phyloP scores from a whole-genome alignment of 2,797 vertebrate species.

The Phrynocephalus guinanensis region DNA sequence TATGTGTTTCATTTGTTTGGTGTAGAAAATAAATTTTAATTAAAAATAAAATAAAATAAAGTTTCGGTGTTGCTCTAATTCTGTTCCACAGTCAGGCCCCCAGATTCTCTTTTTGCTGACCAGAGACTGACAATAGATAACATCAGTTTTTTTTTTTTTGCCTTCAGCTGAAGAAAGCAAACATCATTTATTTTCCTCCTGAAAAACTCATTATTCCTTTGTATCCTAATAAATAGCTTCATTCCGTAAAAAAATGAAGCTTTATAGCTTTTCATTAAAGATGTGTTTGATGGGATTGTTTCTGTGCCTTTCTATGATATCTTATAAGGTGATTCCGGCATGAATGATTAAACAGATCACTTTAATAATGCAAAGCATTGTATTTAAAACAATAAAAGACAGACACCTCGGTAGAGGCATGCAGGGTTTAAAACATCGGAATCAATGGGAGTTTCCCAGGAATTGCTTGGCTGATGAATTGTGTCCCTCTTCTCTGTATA shows the following conservation, averaged over 20 bases:
- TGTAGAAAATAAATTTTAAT: no score
- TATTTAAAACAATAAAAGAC: conserved; percentile 49
- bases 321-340: conserved; percentile 53
- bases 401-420: conserved; percentile 50
- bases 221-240: conserved; percentile 30
- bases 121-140: not conserved
- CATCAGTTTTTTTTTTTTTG: not conserved
- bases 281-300: conserved; percentile 35
- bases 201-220: conserved; percentile 5
- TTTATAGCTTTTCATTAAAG: conserved; percentile 35
- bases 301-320: conserved; percentile 32
- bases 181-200: conserved; percentile 5
- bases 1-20: no score
- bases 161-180: conserved; percentile 24
- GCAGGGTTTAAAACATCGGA: not conserved
- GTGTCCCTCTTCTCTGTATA: not conserved
- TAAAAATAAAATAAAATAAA: no score
- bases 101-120: not conserved
- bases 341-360: conserved; percentile 66
- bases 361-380: conserved; percentile 69
- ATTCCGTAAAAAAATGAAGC: conserved; percentile 19
- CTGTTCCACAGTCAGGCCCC: not conserved
- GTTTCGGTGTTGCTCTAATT: not conserved
- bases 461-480: conserved; percentile 12
- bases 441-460: not conserved